These are phyloP conservation scores for Charadrius vociferus DNA, from an alignment of 2,113 vertebrate species.

Conservation along the genomic window DNA sequence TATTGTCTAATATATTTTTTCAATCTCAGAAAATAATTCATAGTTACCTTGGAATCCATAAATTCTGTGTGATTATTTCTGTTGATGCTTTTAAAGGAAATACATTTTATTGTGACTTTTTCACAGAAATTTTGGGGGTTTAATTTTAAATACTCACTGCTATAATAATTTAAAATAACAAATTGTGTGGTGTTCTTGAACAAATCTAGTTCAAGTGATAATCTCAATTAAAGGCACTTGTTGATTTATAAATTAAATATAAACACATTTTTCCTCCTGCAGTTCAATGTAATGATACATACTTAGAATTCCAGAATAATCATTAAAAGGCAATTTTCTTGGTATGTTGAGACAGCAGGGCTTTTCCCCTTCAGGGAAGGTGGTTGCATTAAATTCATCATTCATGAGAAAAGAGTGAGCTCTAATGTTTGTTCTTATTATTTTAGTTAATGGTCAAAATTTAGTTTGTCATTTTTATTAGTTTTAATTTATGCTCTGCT, in stretches of 20 bases:
- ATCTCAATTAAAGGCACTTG: background rate
- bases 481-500: background rate
- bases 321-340: conserved; percentile 30
- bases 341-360: background rate
- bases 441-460: conserved; percentile 38
- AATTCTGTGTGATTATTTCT: background rate
- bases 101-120: background rate
- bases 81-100: background rate
- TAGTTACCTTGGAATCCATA: background rate
- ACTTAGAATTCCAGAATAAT: background rate
- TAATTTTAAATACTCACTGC: background rate
- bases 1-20: background rate
- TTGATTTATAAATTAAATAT: conserved; percentile 33
- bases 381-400: background rate
- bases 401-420: background rate
- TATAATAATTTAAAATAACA: background rate
- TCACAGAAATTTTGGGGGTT: background rate
- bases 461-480: background rate
- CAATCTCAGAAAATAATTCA: background rate
- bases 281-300: background rate
- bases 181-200: background rate
- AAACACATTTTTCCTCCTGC: conserved; percentile 11
- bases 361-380: conserved; percentile 2
- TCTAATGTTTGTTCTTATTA: background rate
- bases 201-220: background rate